phyloP scores from a whole-genome alignment of 2,113 vertebrate genomes.

The Synodontis membranacea region DNA sequence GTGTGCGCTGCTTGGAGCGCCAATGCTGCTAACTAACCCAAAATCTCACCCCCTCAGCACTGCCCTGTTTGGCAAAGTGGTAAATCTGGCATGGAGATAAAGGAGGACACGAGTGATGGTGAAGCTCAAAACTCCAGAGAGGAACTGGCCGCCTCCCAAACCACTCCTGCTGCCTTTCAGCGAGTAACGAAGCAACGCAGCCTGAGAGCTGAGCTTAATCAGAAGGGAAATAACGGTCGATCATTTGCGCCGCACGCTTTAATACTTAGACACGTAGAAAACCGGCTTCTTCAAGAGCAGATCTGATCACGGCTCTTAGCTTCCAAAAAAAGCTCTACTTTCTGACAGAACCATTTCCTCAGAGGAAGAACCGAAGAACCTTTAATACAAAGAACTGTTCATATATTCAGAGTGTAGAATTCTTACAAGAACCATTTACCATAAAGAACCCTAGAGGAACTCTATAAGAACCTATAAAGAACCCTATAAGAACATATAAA shows the following conservation, averaged over 20 bases:
- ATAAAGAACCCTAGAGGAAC: no score
- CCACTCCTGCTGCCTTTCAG: neutral
- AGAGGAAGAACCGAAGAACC: neutral
- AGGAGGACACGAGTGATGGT: neutral
- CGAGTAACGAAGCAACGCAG: no score
- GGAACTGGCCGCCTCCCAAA: neutral
- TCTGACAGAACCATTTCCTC: neutral
- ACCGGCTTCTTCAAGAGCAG: neutral
- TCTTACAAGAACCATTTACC: neutral
- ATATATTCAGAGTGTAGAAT: neutral
- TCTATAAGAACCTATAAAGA: no score
- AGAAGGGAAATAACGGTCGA: no score
- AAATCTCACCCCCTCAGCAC: slow-evolving; percentile 56
- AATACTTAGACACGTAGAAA: neutral
- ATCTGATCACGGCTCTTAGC: no score
- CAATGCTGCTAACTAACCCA: neutral
- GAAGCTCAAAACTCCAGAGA: neutral
- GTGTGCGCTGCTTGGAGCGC: neutral
- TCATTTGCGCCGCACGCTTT: neutral
- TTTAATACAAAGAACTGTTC: neutral
- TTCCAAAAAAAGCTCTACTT: neutral
- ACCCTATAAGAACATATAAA: no score
- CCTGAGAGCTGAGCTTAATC: no score
- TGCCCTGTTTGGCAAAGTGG: slow-evolving; percentile 62
- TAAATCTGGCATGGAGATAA: neutral